These are phyloP conservation scores for Octomys mimax DNA, from an alignment of 2,797 vertebrate species.

Conservation along the genomic window DNA sequence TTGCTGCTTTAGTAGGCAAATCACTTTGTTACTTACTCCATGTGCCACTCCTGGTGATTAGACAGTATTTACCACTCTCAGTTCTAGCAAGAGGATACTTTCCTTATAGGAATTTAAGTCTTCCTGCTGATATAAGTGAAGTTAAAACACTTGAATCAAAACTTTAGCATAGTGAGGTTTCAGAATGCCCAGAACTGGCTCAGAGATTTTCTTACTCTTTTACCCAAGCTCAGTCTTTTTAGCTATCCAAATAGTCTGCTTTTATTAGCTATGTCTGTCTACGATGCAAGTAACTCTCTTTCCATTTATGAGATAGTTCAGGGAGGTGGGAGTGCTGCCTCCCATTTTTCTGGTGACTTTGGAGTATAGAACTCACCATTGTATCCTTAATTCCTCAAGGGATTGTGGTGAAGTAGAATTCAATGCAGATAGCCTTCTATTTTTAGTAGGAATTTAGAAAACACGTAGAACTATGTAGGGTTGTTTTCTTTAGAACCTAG, in stretches of 20 bases:
- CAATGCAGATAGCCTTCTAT: constrained; percentile 81
- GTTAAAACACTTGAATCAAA: constrained; percentile 56
- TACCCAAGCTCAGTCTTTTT: constrained; percentile 71
- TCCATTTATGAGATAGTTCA: constrained; percentile 54
- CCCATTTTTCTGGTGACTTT: constrained; percentile 70
- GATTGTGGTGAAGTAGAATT: constrained; percentile 68
- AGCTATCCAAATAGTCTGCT: constrained; percentile 57
- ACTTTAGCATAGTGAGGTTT: constrained; percentile 25
- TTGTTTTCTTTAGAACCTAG: constrained; percentile 78
- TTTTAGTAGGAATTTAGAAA: constrained; percentile 80
- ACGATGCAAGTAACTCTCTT: constrained; percentile 53
- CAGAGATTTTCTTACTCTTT: constrained; percentile 47
- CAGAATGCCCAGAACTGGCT: constrained; percentile 41
- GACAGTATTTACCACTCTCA: background rate
- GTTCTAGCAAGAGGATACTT: constrained; percentile 53
- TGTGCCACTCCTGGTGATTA: constrained; percentile 32
- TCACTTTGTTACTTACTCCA: background rate
- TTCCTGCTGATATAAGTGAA: constrained; percentile 40
- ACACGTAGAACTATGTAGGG: constrained; percentile 47
- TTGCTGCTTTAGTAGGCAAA: constrained; percentile 2
- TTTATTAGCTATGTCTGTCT: constrained; percentile 65
- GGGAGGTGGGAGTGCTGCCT: constrained; percentile 44
- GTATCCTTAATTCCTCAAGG: constrained; percentile 70
- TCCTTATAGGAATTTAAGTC: constrained; percentile 27
- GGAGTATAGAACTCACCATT: constrained; percentile 70